phyloP scores from a whole-genome alignment of 2,113 vertebrate genomes.

The Talpa occidentalis region DNA sequence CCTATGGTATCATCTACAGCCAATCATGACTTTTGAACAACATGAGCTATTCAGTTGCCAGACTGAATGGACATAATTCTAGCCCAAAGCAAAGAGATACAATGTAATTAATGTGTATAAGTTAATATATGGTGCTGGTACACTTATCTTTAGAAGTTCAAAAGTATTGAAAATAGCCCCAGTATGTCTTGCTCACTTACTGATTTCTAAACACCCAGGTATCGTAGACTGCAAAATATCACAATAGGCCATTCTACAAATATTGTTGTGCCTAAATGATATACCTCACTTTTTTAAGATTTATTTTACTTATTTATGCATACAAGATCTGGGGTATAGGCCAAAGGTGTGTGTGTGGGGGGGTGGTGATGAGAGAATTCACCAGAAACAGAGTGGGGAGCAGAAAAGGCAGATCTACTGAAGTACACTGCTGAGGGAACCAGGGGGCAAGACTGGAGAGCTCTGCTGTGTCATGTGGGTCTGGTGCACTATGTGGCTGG shows the following conservation, averaged over 20 bases:
- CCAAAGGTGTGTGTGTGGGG: no score
- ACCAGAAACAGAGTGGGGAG: no score
- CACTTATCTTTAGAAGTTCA: neutral
- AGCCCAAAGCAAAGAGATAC: slow-evolving; percentile 29
- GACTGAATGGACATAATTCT: slow-evolving; percentile 20
- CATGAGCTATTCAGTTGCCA: neutral
- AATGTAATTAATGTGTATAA: neutral
- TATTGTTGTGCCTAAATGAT: neutral
- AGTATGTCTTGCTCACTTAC: neutral
- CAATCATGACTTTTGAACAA: slow-evolving; percentile 11
- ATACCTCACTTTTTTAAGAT: slow-evolving; percentile 9
- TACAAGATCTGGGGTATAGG: no score
- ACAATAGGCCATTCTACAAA: neutral
- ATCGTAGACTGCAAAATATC: neutral
- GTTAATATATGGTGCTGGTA: neutral
- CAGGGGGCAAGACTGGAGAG: no score
- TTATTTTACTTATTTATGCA: no score
- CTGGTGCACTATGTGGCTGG: no score
- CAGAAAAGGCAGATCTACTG: no score
- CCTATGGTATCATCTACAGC: neutral
- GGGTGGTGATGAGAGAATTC: no score
- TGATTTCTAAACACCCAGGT: neutral
- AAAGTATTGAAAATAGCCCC: slow-evolving; percentile 26
- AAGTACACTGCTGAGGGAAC: no score
- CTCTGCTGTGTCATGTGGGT: no score